Base-by-base conservation (phyloP, 2,888 invertebrate genomes). In the Quadriops clusia region DNA sequence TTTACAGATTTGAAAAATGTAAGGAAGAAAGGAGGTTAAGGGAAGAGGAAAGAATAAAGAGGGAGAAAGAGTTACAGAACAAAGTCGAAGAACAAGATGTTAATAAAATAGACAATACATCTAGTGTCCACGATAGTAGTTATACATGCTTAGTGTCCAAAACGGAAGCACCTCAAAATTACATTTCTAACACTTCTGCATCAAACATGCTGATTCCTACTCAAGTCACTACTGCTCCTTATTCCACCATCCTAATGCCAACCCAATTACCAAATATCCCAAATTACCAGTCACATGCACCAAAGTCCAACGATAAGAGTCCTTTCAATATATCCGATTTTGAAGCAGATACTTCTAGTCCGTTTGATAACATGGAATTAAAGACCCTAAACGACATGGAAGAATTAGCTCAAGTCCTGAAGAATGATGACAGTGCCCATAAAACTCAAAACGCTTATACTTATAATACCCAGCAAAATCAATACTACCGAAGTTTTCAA, bases 331-430 rank as follows among this genome's bases (percentile, higher is more conserved):
- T 72, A 52, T 79, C 78, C 39, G 90, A 91, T 58, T 93, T 93
- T 65, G 91, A 91, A 60, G 77, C 82, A 53, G 89, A 89, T 53
- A 86, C 83, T 28, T 85, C 86, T 30, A 89, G 86, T 56, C 91
- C 91, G 1, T 93, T 93, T 63, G 91, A 93, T 64, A 87, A 84
- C 63, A 78, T 89, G 61, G 90, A 87, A 62, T 59, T 93, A 30
- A 87, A 90, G 61, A 85, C 87, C 22, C 81, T 93, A 35, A 90
- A 93, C 63, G 90, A 91, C 53, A 76, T 90, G 71, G 89, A 87
- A 59, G 77, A 86, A 54, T 63, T 93, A 40, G 89, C 89, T 8
- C 80, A 85, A 60, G 85, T 89, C 24, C 54, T 77, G 58, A 73
- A 58, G 39, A 50, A 44, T 29, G 53, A 53, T 28, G 47, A 45